Conservation (phyloP, 2,797 vertebrate genomes). For the Cossypha polioptera region DNA sequence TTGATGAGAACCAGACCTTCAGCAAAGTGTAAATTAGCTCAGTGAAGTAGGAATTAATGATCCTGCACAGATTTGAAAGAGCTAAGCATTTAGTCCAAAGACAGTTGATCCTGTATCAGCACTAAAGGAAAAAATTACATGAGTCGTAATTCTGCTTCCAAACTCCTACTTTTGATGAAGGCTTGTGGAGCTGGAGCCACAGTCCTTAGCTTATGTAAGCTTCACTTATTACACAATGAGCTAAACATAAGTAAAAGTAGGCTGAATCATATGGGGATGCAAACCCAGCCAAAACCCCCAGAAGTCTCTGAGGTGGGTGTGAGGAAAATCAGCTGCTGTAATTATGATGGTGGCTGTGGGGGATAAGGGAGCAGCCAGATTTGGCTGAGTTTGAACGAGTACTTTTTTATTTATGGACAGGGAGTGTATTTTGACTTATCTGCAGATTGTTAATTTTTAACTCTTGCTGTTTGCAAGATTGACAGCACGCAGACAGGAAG, state of each 20-base stretch:
- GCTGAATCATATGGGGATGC: slow-evolving; percentile 63
- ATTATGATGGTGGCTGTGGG: slow-evolving; percentile 39
- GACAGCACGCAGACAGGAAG: background rate
- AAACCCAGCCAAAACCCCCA: slow-evolving; percentile 63
- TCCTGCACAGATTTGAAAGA: background rate
- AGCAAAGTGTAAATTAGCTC: background rate
- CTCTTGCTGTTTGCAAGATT: slow-evolving; percentile 20
- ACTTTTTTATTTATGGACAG: slow-evolving; percentile 8
- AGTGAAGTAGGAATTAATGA: background rate
- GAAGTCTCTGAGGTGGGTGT: slow-evolving; percentile 62
- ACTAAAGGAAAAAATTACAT: background rate
- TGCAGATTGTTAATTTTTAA: slow-evolving; percentile 49
- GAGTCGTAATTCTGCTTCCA: slow-evolving; percentile 9
- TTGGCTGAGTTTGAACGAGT: background rate
- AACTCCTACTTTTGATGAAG: slow-evolving; percentile 53
- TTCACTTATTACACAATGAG: slow-evolving; percentile 57
- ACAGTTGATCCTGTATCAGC: background rate
- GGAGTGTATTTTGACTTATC: slow-evolving; percentile 29
- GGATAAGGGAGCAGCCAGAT: slow-evolving; percentile 34
- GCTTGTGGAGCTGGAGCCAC: slow-evolving; percentile 47
- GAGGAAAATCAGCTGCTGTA: slow-evolving; percentile 67
- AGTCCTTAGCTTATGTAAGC: slow-evolving; percentile 52
- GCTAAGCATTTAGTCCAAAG: background rate
- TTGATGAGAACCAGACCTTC: background rate
- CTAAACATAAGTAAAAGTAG: slow-evolving; percentile 69